phyloP scores from a whole-genome alignment of 1,140 invertebrate genomes.

The Muscidifurax raptorellus region DNA sequence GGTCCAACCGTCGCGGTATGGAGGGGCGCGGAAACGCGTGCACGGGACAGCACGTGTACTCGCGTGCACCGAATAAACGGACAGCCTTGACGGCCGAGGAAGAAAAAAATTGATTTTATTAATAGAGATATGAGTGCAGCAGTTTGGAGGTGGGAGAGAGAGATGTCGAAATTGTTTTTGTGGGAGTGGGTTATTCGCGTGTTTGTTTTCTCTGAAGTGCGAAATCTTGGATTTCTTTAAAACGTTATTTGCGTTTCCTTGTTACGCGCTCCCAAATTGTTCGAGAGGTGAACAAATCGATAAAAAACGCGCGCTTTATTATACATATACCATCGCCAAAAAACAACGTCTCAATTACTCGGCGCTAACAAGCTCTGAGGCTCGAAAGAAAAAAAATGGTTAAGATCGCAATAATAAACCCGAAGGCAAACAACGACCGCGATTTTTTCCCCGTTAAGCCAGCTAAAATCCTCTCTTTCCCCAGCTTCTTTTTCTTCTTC shows the following conservation, averaged over 20 bases:
- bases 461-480: neutral
- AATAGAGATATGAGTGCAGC: neutral
- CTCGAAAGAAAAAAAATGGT: neutral
- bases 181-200: no score
- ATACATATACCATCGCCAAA: neutral
- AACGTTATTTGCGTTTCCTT: neutral
- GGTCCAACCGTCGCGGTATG: neutral
- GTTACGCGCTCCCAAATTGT: neutral
- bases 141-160: no score
- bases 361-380: no score
- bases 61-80: neutral
- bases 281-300: neutral
- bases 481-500: neutral
- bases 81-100: neutral
- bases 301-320: neutral
- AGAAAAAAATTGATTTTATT: neutral
- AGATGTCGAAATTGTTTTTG: no score
- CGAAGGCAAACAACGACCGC: neutral
- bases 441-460: neutral
- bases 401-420: neutral
- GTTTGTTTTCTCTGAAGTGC: no score
- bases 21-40: neutral
- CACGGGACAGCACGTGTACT: neutral
- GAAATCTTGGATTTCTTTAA: no score
- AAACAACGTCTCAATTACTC: neutral